These are phyloP conservation scores for Neomonachus schauinslandi DNA, from an alignment of 2,113 vertebrate genomes.

Conservation along the genomic window DNA sequence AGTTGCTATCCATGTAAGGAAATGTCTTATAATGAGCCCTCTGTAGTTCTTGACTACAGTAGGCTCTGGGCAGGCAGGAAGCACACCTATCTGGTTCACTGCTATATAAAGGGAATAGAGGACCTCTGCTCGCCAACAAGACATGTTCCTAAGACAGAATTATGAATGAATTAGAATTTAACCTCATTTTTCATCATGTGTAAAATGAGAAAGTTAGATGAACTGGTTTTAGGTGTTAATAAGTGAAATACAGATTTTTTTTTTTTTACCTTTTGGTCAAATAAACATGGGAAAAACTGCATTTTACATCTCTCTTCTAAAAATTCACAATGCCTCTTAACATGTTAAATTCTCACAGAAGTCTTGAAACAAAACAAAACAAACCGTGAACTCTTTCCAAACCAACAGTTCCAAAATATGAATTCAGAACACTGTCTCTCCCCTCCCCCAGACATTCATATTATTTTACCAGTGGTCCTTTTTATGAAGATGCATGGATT, in stretches of 20 bases:
- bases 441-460: not conserved
- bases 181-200: not conserved
- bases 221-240: not conserved
- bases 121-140: fast-evolving
- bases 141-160: not conserved
- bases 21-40: not conserved
- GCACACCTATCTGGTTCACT: not conserved
- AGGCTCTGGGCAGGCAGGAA: not conserved
- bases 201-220: not conserved
- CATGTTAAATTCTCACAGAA: not conserved
- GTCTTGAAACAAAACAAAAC: not conserved
- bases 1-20: not conserved
- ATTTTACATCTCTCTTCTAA: not conserved
- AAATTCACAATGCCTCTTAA: not conserved
- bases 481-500: not conserved
- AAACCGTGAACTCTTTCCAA: not conserved
- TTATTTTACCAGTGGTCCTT: not conserved
- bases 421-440: not conserved
- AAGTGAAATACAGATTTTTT: not conserved
- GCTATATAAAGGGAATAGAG: not conserved
- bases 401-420: not conserved
- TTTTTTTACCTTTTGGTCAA: not conserved
- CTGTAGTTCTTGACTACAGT: not conserved
- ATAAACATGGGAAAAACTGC: not conserved
- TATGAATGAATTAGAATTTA: not conserved